These are phyloP conservation scores for Belonocnema kinseyi DNA, from an alignment of 1,140 invertebrate species.

Conservation along the genomic window DNA sequence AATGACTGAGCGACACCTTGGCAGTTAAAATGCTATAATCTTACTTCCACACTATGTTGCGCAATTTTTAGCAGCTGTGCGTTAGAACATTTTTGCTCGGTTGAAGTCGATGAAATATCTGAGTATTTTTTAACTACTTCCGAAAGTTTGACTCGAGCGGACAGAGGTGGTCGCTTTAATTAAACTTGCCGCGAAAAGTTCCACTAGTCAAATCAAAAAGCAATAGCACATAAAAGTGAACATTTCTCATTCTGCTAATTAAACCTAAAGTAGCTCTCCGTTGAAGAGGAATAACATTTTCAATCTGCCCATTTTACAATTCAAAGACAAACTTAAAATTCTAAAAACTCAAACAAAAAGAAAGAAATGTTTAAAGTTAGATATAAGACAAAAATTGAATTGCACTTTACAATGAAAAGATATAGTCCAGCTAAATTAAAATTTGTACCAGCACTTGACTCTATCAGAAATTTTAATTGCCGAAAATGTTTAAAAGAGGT, in stretches of 20 bases:
- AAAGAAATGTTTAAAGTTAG: too few species aligned
- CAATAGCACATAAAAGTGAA: slow-evolving; percentile 60
- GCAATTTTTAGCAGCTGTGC: not conserved
- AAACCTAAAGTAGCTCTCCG: slow-evolving; percentile 44
- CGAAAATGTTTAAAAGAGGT: too few species aligned
- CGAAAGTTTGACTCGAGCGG: slow-evolving; percentile 49
- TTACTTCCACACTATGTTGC: not conserved
- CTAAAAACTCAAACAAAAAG: too few species aligned
- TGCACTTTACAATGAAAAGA: too few species aligned
- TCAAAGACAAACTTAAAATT: too few species aligned
- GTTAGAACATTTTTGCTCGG: slow-evolving; percentile 1
- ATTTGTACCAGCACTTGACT: too few species aligned
- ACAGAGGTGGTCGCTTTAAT: slow-evolving; percentile 59
- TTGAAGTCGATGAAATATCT: slow-evolving; percentile 18
- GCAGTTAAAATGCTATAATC: not conserved
- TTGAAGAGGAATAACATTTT: slow-evolving; percentile 38
- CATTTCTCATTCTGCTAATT: slow-evolving; percentile 59
- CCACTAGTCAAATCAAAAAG: slow-evolving; percentile 61
- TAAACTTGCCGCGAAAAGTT: slow-evolving; percentile 59
- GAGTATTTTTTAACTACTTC: slow-evolving; percentile 33
- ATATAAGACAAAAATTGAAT: too few species aligned
- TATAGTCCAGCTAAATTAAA: too few species aligned
- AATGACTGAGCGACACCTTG: slow-evolving; percentile 6
- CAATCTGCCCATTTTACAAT: slow-evolving; percentile 20
- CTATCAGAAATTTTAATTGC: too few species aligned